Conservation (phyloP, 2,888 invertebrate genomes). For the Drosophila monieri region DNA sequence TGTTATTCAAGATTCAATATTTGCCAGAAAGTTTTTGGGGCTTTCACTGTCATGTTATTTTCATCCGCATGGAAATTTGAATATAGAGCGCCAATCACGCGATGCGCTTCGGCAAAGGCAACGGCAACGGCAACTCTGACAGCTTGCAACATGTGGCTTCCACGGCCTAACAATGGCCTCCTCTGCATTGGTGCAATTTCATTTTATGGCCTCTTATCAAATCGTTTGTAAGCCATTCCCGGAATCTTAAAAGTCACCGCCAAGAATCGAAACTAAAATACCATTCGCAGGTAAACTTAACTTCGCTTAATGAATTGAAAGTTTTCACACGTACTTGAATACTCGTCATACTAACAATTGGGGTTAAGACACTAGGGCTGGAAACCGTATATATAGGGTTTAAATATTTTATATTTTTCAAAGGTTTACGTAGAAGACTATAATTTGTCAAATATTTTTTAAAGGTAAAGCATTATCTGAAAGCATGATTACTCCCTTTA, state of each 20-base stretch:
- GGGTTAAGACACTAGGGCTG: background rate
- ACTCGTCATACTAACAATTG: background rate
- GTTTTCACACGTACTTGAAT: constrained; percentile 34
- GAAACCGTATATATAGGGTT: background rate
- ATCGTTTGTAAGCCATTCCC: constrained; percentile 11
- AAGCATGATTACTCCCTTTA: no score
- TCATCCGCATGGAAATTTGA: constrained; percentile 33
- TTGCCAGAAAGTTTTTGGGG: constrained; percentile 35
- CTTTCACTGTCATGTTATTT: constrained; percentile 41
- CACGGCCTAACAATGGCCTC: constrained; percentile 11
- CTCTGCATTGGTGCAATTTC: constrained; percentile 34
- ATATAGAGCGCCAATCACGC: constrained; percentile 34
- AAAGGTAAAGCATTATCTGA: background rate
- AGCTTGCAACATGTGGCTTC: constrained; percentile 33
- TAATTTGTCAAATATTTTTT: background rate
- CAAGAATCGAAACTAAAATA: constrained; percentile 7
- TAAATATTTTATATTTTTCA: background rate
- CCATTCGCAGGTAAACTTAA: constrained; percentile 1
- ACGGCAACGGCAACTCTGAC: constrained; percentile 12
- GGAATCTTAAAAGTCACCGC: constrained; percentile 17
- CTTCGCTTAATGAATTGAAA: constrained; percentile 36
- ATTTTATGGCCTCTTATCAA: constrained; percentile 37
- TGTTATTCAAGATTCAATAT: constrained; percentile 35
- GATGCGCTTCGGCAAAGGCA: constrained; percentile 28
- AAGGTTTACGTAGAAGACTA: background rate